Base-by-base conservation (phyloP, 2,888 invertebrate species). In the Ectobius pallidus region DNA sequence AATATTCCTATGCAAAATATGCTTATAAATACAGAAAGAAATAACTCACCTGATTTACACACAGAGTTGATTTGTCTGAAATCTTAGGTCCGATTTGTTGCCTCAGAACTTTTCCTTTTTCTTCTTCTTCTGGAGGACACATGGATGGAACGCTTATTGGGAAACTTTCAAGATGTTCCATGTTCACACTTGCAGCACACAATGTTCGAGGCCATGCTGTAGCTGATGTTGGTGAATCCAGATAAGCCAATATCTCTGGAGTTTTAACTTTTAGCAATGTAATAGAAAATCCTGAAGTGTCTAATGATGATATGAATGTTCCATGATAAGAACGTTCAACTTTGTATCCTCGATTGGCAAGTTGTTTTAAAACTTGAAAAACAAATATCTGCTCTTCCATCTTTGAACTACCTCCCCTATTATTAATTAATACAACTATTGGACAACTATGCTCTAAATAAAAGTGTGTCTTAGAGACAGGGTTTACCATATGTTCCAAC, bases 211-310 rank as follows among this genome's bases (percentile, higher is more conserved):
- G 85, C 90, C 90, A 90, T 46, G 85, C 85, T 7, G 87, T 84
- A 1, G 88, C 89, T 18, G 82, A 81, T 0, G 90, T 89, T 14
- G 85, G 82, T 3, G 83, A 84, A 78, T 92, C 91, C 25, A 92
- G 82, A 58, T 86, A 85, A 6, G 83, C 79, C 72, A 91, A 74
- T 81, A 90, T 77, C 25, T 83, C 78, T 6, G 80, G 74, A 3
- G 81, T 78, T 16, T 82, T 83, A 14, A 90, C 79, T 76, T 88
- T 87, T 11, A 92, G 78, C 20, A 95, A 77, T 16, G 93, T 91
- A 30, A 96, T 85, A 76, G 92, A 91, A 77, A 94, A 86, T 7
- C 94, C 95, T 70, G 90, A 88, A 87, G 92, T 92, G 79, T 94
- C 91, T 58, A 94, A 81, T 0, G 93, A 93, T 0, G 94, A 92